These are phyloP conservation scores for Heliocidaris erythrogramma DNA, from an alignment of 35 echinoderm and acorn worm species.

Conservation along the genomic window DNA sequence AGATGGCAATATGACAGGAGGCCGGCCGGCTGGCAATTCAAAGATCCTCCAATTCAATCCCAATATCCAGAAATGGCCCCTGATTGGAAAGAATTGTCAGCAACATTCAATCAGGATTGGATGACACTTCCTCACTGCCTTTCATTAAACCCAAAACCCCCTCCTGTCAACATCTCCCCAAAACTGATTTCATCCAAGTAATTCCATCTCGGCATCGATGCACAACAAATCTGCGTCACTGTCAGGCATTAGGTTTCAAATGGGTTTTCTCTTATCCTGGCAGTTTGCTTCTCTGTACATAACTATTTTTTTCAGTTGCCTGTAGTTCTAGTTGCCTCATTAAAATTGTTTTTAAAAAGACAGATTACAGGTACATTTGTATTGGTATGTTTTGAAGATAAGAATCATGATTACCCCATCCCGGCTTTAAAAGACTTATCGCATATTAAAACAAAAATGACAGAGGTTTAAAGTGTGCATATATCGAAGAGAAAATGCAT, in stretches of 20 bases:
- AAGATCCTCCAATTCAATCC: background rate
- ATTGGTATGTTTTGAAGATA: too few species aligned
- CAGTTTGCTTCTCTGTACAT: too few species aligned
- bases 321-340: too few species aligned
- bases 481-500: too few species aligned
- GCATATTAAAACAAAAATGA: too few species aligned
- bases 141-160: background rate
- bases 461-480: too few species aligned
- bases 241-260: background rate
- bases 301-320: too few species aligned
- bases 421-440: too few species aligned
- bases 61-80: constrained; percentile 8
- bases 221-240: background rate
- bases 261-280: background rate
- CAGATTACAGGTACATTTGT: too few species aligned
- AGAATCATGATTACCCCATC: too few species aligned
- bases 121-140: background rate
- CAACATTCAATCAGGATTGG: background rate
- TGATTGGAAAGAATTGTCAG: constrained; percentile 11
- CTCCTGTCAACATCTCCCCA: background rate
- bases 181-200: background rate
- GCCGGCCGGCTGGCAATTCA: background rate
- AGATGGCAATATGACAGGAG: background rate
- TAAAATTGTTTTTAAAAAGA: too few species aligned
- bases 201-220: background rate